These are phyloP conservation scores for Pseudocheirus occidentalis DNA, from an alignment of 2,797 vertebrate species.

Conservation along the genomic window DNA sequence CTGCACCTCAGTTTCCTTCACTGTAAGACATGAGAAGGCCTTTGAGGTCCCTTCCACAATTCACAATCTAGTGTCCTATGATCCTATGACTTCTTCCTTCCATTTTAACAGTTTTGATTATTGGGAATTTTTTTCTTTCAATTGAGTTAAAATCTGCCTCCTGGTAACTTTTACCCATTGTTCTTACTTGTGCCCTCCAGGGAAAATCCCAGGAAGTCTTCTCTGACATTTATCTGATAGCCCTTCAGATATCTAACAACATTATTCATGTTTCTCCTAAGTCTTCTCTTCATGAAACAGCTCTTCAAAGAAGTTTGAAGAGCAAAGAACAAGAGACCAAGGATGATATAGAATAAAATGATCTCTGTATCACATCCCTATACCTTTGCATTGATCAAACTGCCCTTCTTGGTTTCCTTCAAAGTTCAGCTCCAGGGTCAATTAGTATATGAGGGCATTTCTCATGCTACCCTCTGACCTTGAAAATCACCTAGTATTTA, in stretches of 20 bases:
- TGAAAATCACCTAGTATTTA: not conserved
- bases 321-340: not conserved
- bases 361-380: not conserved
- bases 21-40: too few relatives aligned
- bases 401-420: not conserved
- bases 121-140: too few relatives aligned
- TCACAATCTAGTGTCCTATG: too few relatives aligned
- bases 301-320: not conserved
- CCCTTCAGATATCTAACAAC: not conserved
- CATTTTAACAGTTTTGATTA: too few relatives aligned
- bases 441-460: not conserved
- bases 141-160: too few relatives aligned
- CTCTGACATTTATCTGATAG: not conserved
- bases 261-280: not conserved
- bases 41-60: too few relatives aligned
- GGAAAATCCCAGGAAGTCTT: not conserved
- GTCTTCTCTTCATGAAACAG: not conserved
- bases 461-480: not conserved
- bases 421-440: not conserved
- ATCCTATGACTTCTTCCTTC: too few relatives aligned
- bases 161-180: too few relatives aligned
- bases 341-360: not conserved
- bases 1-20: too few relatives aligned
- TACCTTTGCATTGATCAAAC: not conserved
- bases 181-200: too few relatives aligned